Evolutionary conservation across 2,888 invertebrate species (phyloP).

Genomic region (Pyrrhosoma nymphula): DNA sequence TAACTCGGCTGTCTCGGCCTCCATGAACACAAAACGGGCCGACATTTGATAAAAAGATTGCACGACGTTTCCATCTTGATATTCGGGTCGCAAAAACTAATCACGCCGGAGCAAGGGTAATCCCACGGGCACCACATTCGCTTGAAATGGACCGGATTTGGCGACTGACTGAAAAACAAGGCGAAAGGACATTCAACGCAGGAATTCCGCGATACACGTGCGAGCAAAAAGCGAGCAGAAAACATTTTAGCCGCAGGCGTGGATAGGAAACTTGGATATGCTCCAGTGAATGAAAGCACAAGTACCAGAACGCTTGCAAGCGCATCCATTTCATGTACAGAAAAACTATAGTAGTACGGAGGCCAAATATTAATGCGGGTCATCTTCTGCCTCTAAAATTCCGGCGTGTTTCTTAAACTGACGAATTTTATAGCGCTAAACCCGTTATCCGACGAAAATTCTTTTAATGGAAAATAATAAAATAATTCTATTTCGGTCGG

Average conservation of each 20-base stretch:
- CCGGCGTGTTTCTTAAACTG: too few species aligned
- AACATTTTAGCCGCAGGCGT: background rate
- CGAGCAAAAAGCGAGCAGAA: background rate
- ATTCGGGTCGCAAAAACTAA: background rate
- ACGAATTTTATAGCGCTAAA: too few species aligned
- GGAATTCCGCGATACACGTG: background rate
- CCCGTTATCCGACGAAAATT: too few species aligned
- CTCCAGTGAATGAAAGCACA: conserved; percentile 23
- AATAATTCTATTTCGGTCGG: too few species aligned
- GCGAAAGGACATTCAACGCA: background rate
- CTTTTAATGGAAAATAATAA: too few species aligned
- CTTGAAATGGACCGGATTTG: background rate
- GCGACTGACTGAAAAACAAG: background rate
- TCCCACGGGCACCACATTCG: background rate
- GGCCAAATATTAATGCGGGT: background rate
- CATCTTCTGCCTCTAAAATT: background rate
- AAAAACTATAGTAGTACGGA: background rate
- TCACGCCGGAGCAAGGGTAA: background rate
- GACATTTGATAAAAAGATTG: background rate
- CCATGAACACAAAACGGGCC: background rate
- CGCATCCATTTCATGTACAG: background rate
- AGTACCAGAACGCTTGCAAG: background rate
- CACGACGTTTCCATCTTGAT: background rate
- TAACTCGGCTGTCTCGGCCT: background rate
- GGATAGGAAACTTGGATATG: conserved; percentile 20